These are phyloP conservation scores for Acrocyrtus sp. DNA, from an alignment of 2,888 invertebrate species.

Conservation along the genomic window DNA sequence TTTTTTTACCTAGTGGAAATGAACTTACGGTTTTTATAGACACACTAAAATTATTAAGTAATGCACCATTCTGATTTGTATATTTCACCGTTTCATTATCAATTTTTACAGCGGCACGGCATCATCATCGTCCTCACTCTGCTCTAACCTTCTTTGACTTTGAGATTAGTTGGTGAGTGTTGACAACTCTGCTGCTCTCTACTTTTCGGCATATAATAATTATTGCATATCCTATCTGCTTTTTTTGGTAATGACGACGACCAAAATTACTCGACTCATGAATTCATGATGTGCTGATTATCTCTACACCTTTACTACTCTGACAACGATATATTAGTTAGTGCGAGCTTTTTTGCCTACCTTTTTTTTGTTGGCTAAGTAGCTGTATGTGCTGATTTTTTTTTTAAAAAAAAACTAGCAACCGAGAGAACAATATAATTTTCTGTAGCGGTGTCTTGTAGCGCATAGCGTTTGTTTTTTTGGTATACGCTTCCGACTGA, in stretches of 20 bases:
- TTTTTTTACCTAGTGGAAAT: conserved; percentile 1
- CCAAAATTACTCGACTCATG: background rate
- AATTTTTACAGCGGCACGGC: background rate
- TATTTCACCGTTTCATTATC: conserved; percentile 12
- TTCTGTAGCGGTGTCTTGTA: too few relatives aligned
- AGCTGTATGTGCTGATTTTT: background rate
- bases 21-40: too few relatives aligned
- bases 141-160: conserved; percentile 39
- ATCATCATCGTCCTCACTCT: conserved; percentile 9
- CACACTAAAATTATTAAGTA: conserved; percentile 32
- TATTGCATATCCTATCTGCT: background rate
- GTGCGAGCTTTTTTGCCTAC: background rate
- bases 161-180: conserved; percentile 13
- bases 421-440: background rate
- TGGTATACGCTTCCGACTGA: too few relatives aligned
- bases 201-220: background rate
- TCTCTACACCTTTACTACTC: too few relatives aligned
- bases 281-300: background rate
- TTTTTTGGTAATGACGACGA: background rate
- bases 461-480: too few relatives aligned
- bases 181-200: conserved; percentile 24
- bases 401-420: background rate
- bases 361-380: too few relatives aligned
- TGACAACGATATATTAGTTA: conserved; percentile 2
- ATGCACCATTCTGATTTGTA: conserved; percentile 28